Evolutionary conservation across 2,113 vertebrate species (phyloP).

Genomic region (Mormyrus iriodes): DNA sequence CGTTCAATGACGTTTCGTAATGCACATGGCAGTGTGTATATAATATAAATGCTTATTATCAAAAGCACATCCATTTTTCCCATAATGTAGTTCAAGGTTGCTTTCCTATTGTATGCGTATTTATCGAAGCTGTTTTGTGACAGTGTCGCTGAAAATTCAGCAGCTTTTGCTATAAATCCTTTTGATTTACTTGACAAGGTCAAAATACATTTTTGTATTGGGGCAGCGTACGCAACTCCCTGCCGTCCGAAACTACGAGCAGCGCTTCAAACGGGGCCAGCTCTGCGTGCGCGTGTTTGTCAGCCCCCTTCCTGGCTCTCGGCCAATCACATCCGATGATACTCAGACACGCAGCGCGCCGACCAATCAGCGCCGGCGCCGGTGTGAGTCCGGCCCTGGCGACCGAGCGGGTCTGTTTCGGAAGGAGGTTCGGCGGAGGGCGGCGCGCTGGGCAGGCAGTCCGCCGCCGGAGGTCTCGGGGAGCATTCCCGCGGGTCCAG

Average conservation of each 20-base stretch:
- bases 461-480: too few species aligned
- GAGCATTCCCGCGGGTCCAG: background rate
- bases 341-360: slow-evolving; percentile 19
- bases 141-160: background rate
- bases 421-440: background rate
- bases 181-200: background rate
- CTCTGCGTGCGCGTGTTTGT: background rate
- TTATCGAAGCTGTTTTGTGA: background rate
- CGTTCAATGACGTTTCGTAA: background rate
- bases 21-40: background rate
- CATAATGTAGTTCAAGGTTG: background rate
- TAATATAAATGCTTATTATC: too few species aligned
- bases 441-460: too few species aligned
- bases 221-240: background rate
- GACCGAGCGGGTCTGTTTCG: slow-evolving; percentile 29
- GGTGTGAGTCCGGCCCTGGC: background rate
- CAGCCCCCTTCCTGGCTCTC: background rate
- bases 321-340: slow-evolving; percentile 26
- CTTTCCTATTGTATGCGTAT: background rate
- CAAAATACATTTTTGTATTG: background rate
- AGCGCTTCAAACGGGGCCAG: background rate
- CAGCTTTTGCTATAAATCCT: background rate
- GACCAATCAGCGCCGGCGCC: slow-evolving; percentile 40
- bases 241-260: background rate
- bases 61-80: background rate